phyloP scores from a whole-genome alignment of 2,797 vertebrate genomes.

The Cossypha dichroa region DNA sequence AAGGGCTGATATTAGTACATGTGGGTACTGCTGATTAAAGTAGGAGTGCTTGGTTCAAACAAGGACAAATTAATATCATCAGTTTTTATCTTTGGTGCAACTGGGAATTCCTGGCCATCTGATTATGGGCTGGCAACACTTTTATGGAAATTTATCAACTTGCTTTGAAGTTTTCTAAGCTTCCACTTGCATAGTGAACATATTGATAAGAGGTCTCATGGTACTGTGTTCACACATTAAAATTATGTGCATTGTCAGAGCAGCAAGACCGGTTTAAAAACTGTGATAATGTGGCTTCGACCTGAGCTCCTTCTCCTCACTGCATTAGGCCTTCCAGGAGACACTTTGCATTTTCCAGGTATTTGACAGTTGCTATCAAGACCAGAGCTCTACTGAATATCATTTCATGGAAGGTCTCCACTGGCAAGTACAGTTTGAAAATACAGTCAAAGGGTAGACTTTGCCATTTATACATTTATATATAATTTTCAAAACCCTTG shows the following conservation, averaged over 20 bases:
- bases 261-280: background rate
- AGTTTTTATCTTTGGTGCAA: conserved; percentile 21
- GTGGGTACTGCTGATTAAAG: background rate
- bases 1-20: background rate
- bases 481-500: background rate
- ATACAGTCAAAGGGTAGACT: background rate
- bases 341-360: background rate
- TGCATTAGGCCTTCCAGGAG: background rate
- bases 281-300: background rate
- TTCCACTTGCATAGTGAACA: background rate
- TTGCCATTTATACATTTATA: background rate
- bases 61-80: conserved; percentile 32
- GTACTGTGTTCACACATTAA: background rate
- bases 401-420: background rate
- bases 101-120: conserved; percentile 18
- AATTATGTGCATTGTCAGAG: background rate
- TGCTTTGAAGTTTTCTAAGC: conserved; percentile 33
- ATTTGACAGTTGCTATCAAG: background rate
- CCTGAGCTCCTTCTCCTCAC: background rate
- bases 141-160: conserved; percentile 29
- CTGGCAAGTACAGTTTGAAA: background rate
- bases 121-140: conserved; percentile 38
- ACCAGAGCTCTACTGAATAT: background rate
- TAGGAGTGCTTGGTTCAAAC: conserved; percentile 1
- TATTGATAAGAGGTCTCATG: conserved; percentile 18